Evolutionary conservation across 2,113 vertebrate genomes (phyloP).

Genomic region (Chionis minor): DNA sequence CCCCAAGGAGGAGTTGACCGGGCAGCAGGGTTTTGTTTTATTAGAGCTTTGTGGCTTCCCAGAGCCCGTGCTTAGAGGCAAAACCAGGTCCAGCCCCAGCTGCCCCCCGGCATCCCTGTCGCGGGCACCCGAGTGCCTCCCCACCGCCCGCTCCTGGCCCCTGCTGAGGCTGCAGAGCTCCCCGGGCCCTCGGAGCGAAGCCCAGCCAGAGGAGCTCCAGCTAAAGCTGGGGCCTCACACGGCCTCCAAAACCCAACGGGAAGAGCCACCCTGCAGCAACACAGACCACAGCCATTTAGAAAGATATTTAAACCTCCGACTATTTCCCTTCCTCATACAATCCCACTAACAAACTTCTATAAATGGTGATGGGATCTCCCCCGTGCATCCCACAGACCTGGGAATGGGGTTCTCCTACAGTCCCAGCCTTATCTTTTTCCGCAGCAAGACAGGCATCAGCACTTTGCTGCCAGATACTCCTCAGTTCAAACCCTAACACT

Average conservation of each 20-base stretch:
- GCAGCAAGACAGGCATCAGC: not conserved
- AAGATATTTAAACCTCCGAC: not conserved
- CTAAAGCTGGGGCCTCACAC: not conserved
- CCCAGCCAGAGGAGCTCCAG: not conserved
- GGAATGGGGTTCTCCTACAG: not conserved
- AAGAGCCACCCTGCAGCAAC: not conserved
- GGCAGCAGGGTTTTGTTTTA: not conserved
- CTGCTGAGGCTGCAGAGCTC: not conserved
- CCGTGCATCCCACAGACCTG: fast-evolving
- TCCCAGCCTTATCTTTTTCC: not conserved
- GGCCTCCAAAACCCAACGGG: not conserved
- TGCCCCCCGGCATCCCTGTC: not conserved
- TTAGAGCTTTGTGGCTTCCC: not conserved
- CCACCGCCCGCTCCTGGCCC: not conserved
- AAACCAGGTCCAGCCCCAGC: not conserved
- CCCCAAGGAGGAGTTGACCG: not conserved
- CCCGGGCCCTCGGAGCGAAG: not conserved
- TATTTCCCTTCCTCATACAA: not conserved
- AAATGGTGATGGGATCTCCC: not conserved
- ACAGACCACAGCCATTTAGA: not conserved
- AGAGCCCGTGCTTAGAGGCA: not conserved
- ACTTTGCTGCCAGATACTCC: not conserved
- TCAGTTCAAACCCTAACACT: not conserved
- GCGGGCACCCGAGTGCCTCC: not conserved
- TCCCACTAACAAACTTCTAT: not conserved